Percentiles rank a stretch among this genome's conserved stretches.
Conservation (phyloP, 2,888 invertebrate species). For the Palloptera scutellata region DNA sequence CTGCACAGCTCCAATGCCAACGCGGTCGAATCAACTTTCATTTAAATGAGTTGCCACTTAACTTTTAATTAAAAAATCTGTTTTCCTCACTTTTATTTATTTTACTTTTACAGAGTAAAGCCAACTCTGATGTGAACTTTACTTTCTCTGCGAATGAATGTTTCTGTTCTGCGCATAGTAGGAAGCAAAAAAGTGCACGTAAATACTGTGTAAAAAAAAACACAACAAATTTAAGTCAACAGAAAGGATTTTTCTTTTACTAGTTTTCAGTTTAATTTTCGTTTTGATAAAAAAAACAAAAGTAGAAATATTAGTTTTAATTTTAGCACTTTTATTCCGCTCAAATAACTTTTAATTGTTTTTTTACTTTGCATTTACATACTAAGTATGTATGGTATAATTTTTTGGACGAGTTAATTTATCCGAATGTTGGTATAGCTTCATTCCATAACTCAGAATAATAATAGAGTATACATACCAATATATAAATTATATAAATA, state of each 20-base stretch:
- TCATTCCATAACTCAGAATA: no score
- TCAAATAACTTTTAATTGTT: slow-evolving; percentile 11
- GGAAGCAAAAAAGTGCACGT: neutral
- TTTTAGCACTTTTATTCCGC: neutral
- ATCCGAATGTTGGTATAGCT: no score
- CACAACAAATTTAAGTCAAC: neutral
- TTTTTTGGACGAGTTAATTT: no score
- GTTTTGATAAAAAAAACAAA: neutral
- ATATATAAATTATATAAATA: no score
- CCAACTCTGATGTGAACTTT: slow-evolving; percentile 17
- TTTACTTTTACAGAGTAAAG: slow-evolving; percentile 13
- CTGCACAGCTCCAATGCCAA: no score
- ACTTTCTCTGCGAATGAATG: neutral
- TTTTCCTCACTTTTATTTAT: slow-evolving; percentile 53
- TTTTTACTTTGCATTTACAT: neutral
- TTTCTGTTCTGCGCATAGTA: neutral
- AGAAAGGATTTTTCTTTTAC: neutral
- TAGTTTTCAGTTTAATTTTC: neutral
- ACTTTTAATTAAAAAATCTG: slow-evolving; percentile 60
- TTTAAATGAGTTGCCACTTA: slow-evolving; percentile 60
- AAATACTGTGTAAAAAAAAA: neutral
- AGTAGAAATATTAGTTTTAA: neutral
- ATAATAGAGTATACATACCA: no score
- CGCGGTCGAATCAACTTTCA: slow-evolving; percentile 54
- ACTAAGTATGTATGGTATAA: no score